phyloP scores from a whole-genome alignment of 2,797 vertebrate species.

The Sebastes umbrosus region DNA sequence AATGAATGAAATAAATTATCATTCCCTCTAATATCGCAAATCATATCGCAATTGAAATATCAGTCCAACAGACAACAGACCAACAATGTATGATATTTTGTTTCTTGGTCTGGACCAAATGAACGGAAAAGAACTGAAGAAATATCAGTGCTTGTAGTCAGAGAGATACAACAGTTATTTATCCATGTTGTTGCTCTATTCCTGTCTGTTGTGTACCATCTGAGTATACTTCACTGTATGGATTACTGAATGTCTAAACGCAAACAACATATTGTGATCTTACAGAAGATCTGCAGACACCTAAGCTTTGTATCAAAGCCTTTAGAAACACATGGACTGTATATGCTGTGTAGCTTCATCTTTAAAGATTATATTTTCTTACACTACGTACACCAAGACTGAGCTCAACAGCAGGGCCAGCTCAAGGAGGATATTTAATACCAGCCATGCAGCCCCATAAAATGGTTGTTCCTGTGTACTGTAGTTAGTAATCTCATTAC shows the following conservation, averaged over 20 bases:
- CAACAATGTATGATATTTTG: background rate
- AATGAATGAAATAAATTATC: background rate
- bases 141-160: background rate
- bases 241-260: background rate
- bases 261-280: constrained; percentile 1
- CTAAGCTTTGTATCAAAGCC: constrained; percentile 6
- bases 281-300: background rate
- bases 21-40: background rate
- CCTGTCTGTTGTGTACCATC: background rate
- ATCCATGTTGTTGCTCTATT: background rate
- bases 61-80: background rate
- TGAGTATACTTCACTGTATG: background rate
- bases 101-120: background rate
- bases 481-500: constrained; percentile 73
- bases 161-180: background rate
- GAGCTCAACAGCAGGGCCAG: constrained; percentile 33
- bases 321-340: background rate
- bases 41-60: too few relatives aligned
- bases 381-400: constrained; percentile 4
- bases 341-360: background rate
- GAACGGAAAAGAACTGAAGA: background rate
- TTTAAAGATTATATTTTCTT: constrained; percentile 37
- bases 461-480: constrained; percentile 63
- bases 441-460: constrained; percentile 41
- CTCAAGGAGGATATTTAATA: constrained; percentile 56